Conservation (phyloP, 2,797 vertebrate species). For the Leptatherina wallacei region DNA sequence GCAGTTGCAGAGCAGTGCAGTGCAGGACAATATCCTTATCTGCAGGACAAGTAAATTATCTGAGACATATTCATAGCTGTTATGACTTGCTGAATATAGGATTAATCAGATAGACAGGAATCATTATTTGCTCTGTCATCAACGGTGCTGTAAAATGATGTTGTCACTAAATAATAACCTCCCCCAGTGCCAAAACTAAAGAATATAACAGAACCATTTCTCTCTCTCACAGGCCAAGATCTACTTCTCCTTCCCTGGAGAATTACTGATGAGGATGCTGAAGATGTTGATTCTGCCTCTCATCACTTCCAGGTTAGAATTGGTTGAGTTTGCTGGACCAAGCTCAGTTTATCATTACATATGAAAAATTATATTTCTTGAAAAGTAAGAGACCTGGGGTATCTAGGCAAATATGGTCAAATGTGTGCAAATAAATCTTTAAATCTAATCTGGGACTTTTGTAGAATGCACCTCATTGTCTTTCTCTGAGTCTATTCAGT, state of each 20-base stretch:
- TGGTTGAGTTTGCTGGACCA: neutral
- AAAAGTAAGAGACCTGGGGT: neutral
- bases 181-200: neutral
- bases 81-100: neutral
- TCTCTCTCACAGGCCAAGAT: conserved; percentile 85
- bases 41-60: conserved; percentile 1
- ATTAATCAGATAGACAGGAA: neutral
- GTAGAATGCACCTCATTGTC: too few relatives aligned
- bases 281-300: conserved; percentile 93
- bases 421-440: neutral
- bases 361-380: neutral
- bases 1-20: too few relatives aligned
- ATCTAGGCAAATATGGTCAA: neutral
- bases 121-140: neutral
- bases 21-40: neutral
- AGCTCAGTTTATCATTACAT: neutral
- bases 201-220: neutral
- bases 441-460: neutral
- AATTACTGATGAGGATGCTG: conserved; percentile 91
- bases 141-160: neutral
- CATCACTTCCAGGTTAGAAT: conserved; percentile 89
- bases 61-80: neutral
- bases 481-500: too few relatives aligned
- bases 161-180: neutral
- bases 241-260: conserved; percentile 91